Base-by-base conservation (phyloP, 1,140 invertebrate genomes). In the Platyscapa corneri region DNA sequence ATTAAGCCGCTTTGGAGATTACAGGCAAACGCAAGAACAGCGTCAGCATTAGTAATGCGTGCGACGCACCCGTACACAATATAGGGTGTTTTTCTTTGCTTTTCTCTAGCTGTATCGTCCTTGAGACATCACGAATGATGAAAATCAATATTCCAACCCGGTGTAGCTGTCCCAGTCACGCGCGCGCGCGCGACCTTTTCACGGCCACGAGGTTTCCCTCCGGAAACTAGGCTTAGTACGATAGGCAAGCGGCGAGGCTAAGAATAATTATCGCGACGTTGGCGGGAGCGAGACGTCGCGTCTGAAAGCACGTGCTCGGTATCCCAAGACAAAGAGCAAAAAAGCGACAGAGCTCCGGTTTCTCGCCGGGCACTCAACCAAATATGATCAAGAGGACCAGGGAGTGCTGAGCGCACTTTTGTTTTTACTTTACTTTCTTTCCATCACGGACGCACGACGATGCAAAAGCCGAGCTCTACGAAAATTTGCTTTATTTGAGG, bases 101-200 rank as follows among this genome's bases (percentile, higher is more conserved):
- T 67, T 18, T 30, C 6, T 1, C 16, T 20, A 0, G 39, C 42
- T 7, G 0, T 0, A 7, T 6, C 30, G 75, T 30, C 82, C 53
- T 83, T 74, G 32, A 53, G 37, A 46, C 6, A n/a, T 42, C 70
- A 8, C 42, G 60, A 20, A 56, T 42, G 30, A 67, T 30, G 56
- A 84, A 67, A 84, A 84, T 84, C 74, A 84, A 84, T 84, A 78
- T 56, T 37, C 64, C 60, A 64, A 30, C 34, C 72, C 46, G 23
- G 16, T 2, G 32, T 37, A 20, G 30, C 8, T 5, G 42, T 16
- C 49, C 23, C 10, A 20, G 14, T 18, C 27, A 30, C n/a, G 60
- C 56, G 60, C 46, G 39, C 39, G 56, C 72, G 37, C 23, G 6
- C 23, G 23, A 18, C 1, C 6, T 75, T 77, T 77, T 77, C 75